Evolutionary conservation across 2,888 invertebrate species (phyloP), one percentile per base, ranked within the genome.

Genomic region (Drosophila putrida): DNA sequence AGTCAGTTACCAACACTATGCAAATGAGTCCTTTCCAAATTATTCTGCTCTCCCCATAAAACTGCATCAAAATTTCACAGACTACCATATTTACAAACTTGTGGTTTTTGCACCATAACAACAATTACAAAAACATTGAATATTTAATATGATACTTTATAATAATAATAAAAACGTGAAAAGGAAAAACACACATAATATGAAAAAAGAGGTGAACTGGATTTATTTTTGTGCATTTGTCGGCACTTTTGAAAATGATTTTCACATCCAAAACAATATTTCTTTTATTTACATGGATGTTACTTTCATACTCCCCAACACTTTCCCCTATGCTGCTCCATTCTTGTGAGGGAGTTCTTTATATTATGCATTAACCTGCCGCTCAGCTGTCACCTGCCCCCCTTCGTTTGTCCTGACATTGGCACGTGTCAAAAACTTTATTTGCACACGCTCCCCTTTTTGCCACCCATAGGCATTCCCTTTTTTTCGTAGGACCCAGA

Each of bases 391-490:
- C 65, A 51, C 49, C 44, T 50, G 59, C 36, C 53, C n/a, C n/a
- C 28, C 35, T 35, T 11, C 8, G 20, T 2, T 0, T 27, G 11
- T 13, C 28, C 54, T 43, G 49, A 43, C 65, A 54, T 53, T 64
- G 74, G 71, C 86, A 73, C 75, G 86, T 80, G 89, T 75, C 83
- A 61, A 70, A 80, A 86, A 82, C 67, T 83, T 83, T 77, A 78
- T 78, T 78, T 77, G 62, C 60, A 54, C 64, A 70, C 63, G 59
- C 60, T 33, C 20, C 13, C 38, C 27, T 13, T 15, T 9, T 47
- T 25, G 5, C 41, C 39, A 10, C 31, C 27, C 13, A 36, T 43
- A 15, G 10, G 59, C 31, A 28, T 20, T n/a, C n/a, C n/a, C 51
- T 6, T 33, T 44, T 44, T 63, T 27, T 53, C 44, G 31, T 25